Evolutionary conservation across 2,113 vertebrate species (phyloP), one percentile per base, ranked within the genome.

Genomic region (Hippocampus zosterae): DNA sequence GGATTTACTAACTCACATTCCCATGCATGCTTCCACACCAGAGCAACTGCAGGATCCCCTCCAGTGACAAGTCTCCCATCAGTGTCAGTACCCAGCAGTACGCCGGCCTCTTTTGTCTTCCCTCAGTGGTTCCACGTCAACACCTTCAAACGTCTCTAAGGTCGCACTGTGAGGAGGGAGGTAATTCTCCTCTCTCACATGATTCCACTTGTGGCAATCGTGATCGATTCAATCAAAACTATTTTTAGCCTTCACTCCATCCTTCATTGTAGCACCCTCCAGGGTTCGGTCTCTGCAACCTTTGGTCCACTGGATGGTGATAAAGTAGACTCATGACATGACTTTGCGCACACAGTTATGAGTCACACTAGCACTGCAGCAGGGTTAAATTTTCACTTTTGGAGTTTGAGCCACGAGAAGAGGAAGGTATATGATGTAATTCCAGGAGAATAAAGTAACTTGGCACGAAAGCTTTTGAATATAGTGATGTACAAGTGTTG

Each of bases 31-130:
- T 64, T 41, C 61, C 57, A 53, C 76, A 81, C 77, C 69, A 65
- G 65, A 76, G 83, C 81, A 88, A 82, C 87, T 83, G 83, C 69
- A 73, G 82, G 50, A 61, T 59, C 69, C 70, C 77, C 73, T 69
- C 65, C 52, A 53, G 69, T 48, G 74, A 85, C 60, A 69, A 60
- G 62, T 65, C 80, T 60, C 67, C 76, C 29, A 27, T 78, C 84
- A 79, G 65, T 21, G 40, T 55, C 74, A 86, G 76, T 16, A 80
- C 79, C 72, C 74, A 69, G 69, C 37, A 33, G 82, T 81, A 68
- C 71, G 19, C 42, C 77, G 70, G 10, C 77, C 76, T 80, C 75
- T 74, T 60, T 80, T 84, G 83, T 73, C 84, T 76, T 67, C 68
- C 73, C 74, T 80, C 73, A 68, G 79, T 81, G 6, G 73, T 83